phyloP scores from a whole-genome alignment of 2,888 invertebrate genomes.

The Spilosoma lubricipeda region DNA sequence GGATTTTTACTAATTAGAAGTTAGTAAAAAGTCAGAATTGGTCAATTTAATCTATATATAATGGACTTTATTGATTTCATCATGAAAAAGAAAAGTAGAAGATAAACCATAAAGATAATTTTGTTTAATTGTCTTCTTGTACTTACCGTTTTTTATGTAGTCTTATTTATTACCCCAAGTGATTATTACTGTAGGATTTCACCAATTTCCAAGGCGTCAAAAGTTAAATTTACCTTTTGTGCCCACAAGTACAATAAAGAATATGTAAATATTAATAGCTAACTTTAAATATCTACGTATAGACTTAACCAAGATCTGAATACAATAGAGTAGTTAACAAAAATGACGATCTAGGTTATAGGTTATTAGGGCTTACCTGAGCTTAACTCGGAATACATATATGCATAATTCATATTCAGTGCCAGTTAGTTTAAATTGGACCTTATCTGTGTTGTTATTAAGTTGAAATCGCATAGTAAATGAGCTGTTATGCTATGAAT shows the following conservation, averaged over 20 bases:
- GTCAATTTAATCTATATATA: not conserved
- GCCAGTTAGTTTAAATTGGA: constrained; percentile 13
- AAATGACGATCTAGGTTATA: constrained; percentile 29
- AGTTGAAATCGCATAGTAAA: constrained; percentile 24
- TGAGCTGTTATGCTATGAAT: constrained; percentile 22
- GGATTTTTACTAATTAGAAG: too few relatives aligned
- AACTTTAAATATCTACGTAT: not conserved
- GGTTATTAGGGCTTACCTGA: constrained; percentile 18
- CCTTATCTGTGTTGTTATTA: constrained; percentile 5
- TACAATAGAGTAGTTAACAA: constrained; percentile 8
- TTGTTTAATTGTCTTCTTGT: not conserved
- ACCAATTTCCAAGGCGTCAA: not conserved
- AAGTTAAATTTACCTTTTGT: not conserved
- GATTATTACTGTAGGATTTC: not conserved
- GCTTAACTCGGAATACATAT: constrained; percentile 18
- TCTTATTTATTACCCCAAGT: not conserved
- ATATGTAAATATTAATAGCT: not conserved
- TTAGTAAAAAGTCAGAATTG: not conserved
- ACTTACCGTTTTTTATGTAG: not conserved
- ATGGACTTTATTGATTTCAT: not conserved
- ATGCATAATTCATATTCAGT: constrained; percentile 32
- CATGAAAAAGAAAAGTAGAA: not conserved
- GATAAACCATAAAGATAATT: too few relatives aligned
- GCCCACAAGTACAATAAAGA: not conserved
- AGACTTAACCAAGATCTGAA: constrained; percentile 6